phyloP scores from a whole-genome alignment of 2,113 vertebrate species.

The Apaloderma vittatum region DNA sequence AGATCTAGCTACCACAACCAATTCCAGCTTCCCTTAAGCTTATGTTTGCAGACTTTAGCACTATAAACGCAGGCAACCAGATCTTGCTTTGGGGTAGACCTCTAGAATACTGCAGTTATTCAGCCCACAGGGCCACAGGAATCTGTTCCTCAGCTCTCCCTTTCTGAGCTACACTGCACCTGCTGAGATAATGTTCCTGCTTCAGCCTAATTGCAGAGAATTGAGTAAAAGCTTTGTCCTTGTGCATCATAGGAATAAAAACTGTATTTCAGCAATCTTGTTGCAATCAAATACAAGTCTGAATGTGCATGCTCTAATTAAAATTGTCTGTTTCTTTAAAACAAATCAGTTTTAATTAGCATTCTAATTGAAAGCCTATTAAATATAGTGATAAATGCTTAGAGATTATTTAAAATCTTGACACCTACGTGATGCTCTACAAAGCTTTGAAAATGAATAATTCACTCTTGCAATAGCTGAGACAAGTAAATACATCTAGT shows the following conservation, averaged over 20 bases:
- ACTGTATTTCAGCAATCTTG: constrained; percentile 13
- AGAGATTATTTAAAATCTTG: constrained; percentile 13
- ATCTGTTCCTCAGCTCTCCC: not conserved
- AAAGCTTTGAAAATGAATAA: constrained; percentile 1
- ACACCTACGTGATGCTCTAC: not conserved
- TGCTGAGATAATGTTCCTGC: not conserved
- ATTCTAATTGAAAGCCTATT: constrained; percentile 53
- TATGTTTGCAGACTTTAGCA: not conserved
- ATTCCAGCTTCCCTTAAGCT: not conserved
- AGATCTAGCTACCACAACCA: not conserved
- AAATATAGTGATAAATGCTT: constrained; percentile 4
- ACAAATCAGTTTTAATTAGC: constrained; percentile 60
- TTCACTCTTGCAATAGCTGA: not conserved
- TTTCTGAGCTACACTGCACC: not conserved
- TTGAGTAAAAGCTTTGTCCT: not conserved
- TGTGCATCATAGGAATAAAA: not conserved
- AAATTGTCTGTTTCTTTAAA: constrained; percentile 60
- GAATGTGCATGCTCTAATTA: constrained; percentile 26
- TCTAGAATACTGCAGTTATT: not conserved
- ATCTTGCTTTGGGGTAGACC: not conserved
- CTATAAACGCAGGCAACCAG: not conserved
- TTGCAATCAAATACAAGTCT: constrained; percentile 16
- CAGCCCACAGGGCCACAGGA: not conserved
- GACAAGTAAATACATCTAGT: not conserved
- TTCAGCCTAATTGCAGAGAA: constrained; percentile 8